Percentiles rank a stretch among this genome's conserved stretches.
Evolutionary conservation across 1,140 invertebrate genomes (phyloP).

Genomic region (Solenopsis invicta): DNA sequence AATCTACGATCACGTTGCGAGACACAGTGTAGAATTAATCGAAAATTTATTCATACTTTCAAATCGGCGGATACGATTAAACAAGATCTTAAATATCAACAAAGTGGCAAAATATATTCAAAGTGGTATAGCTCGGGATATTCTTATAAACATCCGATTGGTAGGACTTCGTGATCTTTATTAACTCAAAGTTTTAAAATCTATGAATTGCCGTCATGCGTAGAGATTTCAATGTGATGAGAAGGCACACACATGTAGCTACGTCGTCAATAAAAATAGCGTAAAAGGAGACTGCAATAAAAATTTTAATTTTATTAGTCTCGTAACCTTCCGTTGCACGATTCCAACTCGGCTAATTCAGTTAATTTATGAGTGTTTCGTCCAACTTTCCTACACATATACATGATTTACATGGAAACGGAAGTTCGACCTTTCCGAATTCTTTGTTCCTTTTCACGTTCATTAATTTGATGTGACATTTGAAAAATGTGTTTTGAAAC

Average conservation of each 20-base stretch:
- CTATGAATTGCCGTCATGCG: neutral
- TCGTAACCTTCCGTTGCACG: conserved; percentile 40
- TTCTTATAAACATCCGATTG: neutral
- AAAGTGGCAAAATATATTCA: neutral
- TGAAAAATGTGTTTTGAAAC: neutral
- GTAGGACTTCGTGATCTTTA: neutral
- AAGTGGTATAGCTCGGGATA: neutral
- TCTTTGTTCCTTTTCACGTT: neutral
- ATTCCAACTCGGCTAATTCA: conserved; percentile 25
- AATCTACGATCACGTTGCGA: conserved; percentile 27
- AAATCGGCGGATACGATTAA: neutral
- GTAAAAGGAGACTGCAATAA: conserved; percentile 62
- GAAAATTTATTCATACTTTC: conserved; percentile 60
- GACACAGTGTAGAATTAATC: conserved; percentile 25
- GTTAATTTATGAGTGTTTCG: conserved; percentile 64
- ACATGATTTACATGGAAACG: neutral
- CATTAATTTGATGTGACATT: neutral
- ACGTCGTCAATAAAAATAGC: conserved; percentile 71
- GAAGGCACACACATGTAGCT: neutral
- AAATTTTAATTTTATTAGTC: conserved; percentile 75
- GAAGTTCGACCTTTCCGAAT: neutral
- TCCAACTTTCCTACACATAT: neutral
- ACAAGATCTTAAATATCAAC: neutral
- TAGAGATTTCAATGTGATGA: neutral
- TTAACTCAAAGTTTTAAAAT: neutral